Conservation (phyloP, 2,797 vertebrate species). For the Carcharodon carcharias region DNA sequence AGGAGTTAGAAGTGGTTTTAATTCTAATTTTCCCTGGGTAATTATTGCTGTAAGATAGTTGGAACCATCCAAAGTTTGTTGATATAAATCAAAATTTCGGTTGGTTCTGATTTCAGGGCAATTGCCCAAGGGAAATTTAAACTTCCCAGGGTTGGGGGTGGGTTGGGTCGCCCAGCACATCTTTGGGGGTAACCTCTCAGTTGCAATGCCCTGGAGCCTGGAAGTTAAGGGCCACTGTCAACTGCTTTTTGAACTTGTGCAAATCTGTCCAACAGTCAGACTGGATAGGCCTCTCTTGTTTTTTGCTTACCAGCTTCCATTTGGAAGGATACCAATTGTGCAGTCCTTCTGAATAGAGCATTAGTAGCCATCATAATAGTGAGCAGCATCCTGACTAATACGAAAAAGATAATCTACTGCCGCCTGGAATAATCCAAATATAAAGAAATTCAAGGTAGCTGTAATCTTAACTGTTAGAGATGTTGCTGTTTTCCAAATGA, state of each 20-base stretch:
- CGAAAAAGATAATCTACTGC: neutral
- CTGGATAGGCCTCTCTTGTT: neutral
- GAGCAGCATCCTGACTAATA: neutral
- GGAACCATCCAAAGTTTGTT: too few species aligned
- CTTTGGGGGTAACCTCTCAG: too few species aligned
- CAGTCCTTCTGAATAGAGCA: neutral
- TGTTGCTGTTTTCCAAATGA: neutral
- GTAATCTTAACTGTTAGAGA: neutral
- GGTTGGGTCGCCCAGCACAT: too few species aligned
- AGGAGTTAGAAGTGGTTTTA: too few species aligned
- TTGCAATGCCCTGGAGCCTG: neutral
- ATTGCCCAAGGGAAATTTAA: too few species aligned
- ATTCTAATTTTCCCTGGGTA: too few species aligned
- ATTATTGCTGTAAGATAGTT: too few species aligned
- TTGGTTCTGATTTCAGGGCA: too few species aligned
- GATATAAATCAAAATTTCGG: too few species aligned
- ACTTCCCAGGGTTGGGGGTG: too few species aligned
- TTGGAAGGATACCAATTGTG: neutral
- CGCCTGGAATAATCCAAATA: neutral
- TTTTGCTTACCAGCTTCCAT: neutral
- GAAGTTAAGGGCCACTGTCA: neutral
- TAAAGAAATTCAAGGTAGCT: neutral
- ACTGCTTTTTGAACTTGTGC: neutral
- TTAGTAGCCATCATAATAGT: neutral
- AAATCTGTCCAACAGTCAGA: neutral